Percentiles rank a stretch among this genome's conserved stretches.
Conservation (phyloP, 2,113 vertebrate genomes). For the Megalops atlanticus region DNA sequence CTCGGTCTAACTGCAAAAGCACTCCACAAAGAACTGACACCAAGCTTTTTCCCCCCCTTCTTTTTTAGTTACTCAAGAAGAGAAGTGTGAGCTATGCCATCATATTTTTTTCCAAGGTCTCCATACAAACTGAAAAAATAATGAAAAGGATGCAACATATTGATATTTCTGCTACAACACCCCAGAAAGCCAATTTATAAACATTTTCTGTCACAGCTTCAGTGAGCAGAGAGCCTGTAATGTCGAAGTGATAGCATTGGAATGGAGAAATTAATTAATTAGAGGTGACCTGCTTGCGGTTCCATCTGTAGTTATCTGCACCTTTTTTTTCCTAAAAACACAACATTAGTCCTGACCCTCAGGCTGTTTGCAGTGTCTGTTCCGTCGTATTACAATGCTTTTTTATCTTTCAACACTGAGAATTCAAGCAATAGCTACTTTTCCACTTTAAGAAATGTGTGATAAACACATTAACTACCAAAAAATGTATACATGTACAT, state of each 20-base stretch:
- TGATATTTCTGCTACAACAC: neutral
- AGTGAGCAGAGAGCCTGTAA: neutral
- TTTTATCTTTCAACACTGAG: too few relatives aligned
- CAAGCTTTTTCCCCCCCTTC: neutral
- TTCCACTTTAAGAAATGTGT: too few relatives aligned
- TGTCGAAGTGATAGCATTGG: neutral
- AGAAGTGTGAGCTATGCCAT: neutral
- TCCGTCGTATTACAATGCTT: neutral
- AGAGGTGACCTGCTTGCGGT: constrained; percentile 29
- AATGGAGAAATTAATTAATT: constrained; percentile 1
- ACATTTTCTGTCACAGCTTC: neutral
- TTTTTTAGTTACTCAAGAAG: neutral
- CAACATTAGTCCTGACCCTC: constrained; percentile 33
- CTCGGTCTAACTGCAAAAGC: constrained; percentile 34
- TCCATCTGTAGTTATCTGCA: constrained; percentile 36
- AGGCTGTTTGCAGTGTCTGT: constrained; percentile 34
- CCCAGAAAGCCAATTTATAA: constrained; percentile 17
- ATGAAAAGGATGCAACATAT: neutral
- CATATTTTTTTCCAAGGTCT: constrained; percentile 14
- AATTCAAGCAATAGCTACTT: too few relatives aligned
- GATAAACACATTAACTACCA: too few relatives aligned
- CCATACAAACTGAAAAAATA: constrained; percentile 15
- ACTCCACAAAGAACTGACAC: constrained; percentile 4
- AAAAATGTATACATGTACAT: neutral
- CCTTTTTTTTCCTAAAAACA: constrained; percentile 17